Base-by-base conservation (phyloP, 92 coral and sea anemone genomes). In the Pocillopora grandis region DNA sequence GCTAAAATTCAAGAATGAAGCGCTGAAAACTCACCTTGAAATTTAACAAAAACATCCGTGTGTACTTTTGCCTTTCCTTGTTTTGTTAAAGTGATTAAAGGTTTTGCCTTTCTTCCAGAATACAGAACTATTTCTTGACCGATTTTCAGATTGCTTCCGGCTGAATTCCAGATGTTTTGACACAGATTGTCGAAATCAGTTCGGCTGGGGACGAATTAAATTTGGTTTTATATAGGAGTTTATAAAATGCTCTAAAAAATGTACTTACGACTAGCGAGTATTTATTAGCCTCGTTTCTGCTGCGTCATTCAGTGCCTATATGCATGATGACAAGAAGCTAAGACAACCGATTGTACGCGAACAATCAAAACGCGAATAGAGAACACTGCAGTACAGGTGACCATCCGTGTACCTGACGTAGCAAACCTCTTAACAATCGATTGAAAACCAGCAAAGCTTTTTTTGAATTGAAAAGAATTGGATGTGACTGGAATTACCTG, bases 121-220 rank as follows among this genome's bases (percentile, higher is more conserved):
- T 81, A 59, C 58, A 81, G 59, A 49, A 71, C 65, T 37, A 81
- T 81, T 8, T 81, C 85, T 56, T 70, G 8, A 21, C 85, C 85
- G 42, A 81, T 81, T 72, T 58, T 70, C 0, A 81, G 77, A 49
- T 81, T 81, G 20, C 70, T 71, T 14, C 15, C 85, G 0, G 77
- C 85, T 58, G 85, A 35, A 37, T 81, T 36, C 85, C 85, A 81
- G 69, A 81, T 71, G 68, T 62, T 59, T 70, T 81, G 85, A 16
- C 85, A 81, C n/a, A 81, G 69, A 42, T 81, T 60, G 33, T 77
- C 85, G 36, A 81, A 72, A 59, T 81, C 70, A 12, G 57, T 80
- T 80, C 42, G 10, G 23, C 74, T 81, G 9, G 14, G 5, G 72
- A 12, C 55, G 27, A 66, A 15, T 36, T 12, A 14, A 49, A 78